phyloP scores from a whole-genome alignment of 2,888 invertebrate species.

The Hoplodrina blanda region DNA sequence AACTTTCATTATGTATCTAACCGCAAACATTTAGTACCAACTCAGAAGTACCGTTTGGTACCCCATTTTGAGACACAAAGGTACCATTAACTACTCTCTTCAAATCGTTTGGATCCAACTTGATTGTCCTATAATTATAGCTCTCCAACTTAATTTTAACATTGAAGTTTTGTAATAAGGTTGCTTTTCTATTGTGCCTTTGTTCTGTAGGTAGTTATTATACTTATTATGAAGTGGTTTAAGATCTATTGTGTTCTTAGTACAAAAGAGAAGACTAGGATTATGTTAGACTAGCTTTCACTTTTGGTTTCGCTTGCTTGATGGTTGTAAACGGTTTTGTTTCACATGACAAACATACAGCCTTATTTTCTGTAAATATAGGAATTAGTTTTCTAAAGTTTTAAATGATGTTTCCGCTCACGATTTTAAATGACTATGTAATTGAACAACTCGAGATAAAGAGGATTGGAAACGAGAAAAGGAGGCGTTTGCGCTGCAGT shows the following conservation, averaged over 20 bases:
- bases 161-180: background rate
- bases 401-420: background rate
- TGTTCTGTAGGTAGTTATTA: background rate
- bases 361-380: background rate
- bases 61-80: slow-evolving; percentile 28
- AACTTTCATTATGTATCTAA: background rate
- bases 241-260: slow-evolving; percentile 43
- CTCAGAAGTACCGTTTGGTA: slow-evolving; percentile 25
- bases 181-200: slow-evolving; percentile 13
- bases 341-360: slow-evolving; percentile 12
- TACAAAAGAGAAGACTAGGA: slow-evolving; percentile 15
- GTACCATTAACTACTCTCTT: slow-evolving; percentile 33
- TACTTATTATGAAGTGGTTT: slow-evolving; percentile 14
- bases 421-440: no score
- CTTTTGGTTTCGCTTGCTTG: slow-evolving; percentile 39
- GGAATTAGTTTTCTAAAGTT: background rate
- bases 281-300: slow-evolving; percentile 38
- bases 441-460: no score
- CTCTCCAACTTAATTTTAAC: slow-evolving; percentile 2
- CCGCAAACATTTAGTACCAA: slow-evolving; percentile 1
- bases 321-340: slow-evolving; percentile 29
- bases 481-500: no score
- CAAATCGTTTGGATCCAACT: slow-evolving; percentile 16
- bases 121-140: slow-evolving; percentile 33
- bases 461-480: no score